Base-by-base conservation (phyloP, 2,888 invertebrate genomes). In the Mesorhabditis belari region DNA sequence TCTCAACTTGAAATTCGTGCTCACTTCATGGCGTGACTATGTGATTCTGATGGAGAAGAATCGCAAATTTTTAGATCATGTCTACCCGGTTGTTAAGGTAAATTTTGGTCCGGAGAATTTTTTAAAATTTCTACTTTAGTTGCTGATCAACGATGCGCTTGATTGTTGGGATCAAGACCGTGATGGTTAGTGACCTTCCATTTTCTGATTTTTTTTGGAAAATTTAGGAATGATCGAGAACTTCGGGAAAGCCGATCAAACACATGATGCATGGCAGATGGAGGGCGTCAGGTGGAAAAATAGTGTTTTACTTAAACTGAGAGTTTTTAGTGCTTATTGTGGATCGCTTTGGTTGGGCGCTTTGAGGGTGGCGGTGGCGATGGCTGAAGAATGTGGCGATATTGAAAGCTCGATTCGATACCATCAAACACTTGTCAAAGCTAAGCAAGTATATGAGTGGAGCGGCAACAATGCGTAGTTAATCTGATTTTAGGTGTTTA, bases 161-260 rank as follows among this genome's bases (percentile, higher is more conserved):
- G 62, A 64, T 25, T 81, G 83, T 61, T 91, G 89, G 87, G 92
- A 91, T 82, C 82, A 80, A 23, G 92, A 94, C 81, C 86, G 86
- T 12, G 93, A 94, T 83, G 92, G n/a, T n/a, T n/a, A n/a, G n/a
- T n/a, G n/a, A n/a, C n/a, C n/a, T n/a, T n/a, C n/a, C n/a, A n/a
- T n/a, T n/a, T n/a, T n/a, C n/a, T n/a, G n/a, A n/a, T n/a, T n/a
- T n/a, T n/a, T n/a, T n/a, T n/a, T n/a, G n/a, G n/a, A n/a, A n/a
- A n/a, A n/a, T n/a, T n/a, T n/a, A n/a, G n/a, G 93, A 0, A 85
- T 94, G 62, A 92, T 94, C 73, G 93, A 93, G 83, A 92, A 92
- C 83, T 87, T 87, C 50, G 82, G 83, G 51, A 86, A 86, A 79
- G 90, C 93, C 0, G 94, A 94, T 84, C 93, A 94, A 83, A 91